These are phyloP conservation scores for Drosophila punjabiensis DNA, from an alignment of 1,140 invertebrate genomes.

Conservation along the genomic window DNA sequence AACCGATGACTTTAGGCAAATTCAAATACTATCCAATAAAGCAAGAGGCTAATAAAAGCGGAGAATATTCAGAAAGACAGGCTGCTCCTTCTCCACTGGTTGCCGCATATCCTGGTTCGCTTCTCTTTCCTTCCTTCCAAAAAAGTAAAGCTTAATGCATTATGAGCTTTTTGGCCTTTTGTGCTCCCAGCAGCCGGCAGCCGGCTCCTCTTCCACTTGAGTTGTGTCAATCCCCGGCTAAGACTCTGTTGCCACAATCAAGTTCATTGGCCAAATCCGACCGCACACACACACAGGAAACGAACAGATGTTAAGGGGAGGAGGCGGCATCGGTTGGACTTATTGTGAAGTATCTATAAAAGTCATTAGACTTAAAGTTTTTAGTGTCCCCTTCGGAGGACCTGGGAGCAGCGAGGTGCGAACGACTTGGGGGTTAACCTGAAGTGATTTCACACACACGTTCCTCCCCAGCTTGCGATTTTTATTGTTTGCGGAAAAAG, in stretches of 20 bases:
- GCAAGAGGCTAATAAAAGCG: conserved; percentile 40
- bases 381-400: conserved; percentile 12
- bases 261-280: conserved; percentile 62
- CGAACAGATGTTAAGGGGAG: background rate
- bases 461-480: conserved; percentile 1
- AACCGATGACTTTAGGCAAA: conserved; percentile 5
- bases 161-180: conserved; percentile 60
- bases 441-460: conserved; percentile 41
- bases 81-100: background rate
- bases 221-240: conserved; percentile 55
- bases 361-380: conserved; percentile 76
- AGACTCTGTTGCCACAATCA: conserved; percentile 59
- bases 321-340: background rate
- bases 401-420: conserved; percentile 23
- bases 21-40: conserved; percentile 25
- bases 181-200: background rate
- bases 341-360: conserved; percentile 63
- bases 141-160: conserved; percentile 43
- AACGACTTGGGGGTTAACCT: conserved; percentile 64
- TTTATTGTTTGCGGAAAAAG: conserved; percentile 41
- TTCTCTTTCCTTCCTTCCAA: background rate
- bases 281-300: conserved; percentile 19
- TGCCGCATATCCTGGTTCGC: conserved; percentile 5
- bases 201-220: conserved; percentile 52
- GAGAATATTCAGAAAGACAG: conserved; percentile 31